Evolutionary conservation across 2,888 invertebrate genomes (phyloP).

Genomic region (Caenorhabditis japonica): DNA sequence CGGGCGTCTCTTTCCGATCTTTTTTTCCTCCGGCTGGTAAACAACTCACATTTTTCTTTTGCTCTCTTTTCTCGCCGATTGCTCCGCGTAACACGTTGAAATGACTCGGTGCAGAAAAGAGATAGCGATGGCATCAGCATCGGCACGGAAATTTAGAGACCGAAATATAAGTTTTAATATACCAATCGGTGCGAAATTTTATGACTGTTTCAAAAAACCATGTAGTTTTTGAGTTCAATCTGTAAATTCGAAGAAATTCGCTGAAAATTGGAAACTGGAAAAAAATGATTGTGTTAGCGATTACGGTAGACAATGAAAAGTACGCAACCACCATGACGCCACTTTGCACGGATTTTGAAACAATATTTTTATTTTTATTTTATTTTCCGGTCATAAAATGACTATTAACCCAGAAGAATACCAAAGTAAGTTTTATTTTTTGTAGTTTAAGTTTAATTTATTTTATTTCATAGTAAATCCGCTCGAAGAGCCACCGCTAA

Average conservation of each 20-base stretch:
- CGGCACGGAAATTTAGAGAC: too few relatives aligned
- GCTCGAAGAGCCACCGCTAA: slow-evolving; percentile 23
- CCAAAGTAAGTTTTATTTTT: too few relatives aligned
- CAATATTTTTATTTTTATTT: too few relatives aligned
- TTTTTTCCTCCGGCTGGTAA: too few relatives aligned
- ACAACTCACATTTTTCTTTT: too few relatives aligned
- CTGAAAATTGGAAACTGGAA: not conserved
- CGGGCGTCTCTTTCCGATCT: too few relatives aligned
- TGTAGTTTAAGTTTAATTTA: not conserved
- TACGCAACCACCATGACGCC: slow-evolving; percentile 11
- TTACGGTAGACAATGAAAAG: not conserved
- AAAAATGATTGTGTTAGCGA: too few relatives aligned
- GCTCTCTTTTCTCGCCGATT: too few relatives aligned
- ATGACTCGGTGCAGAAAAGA: not conserved
- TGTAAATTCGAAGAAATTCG: not conserved
- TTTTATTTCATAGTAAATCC: not conserved
- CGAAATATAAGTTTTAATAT: slow-evolving; percentile 2
- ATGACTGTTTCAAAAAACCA: not conserved
- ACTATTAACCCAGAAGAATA: slow-evolving; percentile 26
- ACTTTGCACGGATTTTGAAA: not conserved
- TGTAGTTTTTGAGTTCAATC: not conserved
- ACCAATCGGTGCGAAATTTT: slow-evolving; percentile 4
- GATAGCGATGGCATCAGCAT: too few relatives aligned
- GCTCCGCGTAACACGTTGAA: too few relatives aligned
- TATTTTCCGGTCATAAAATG: too few relatives aligned